These are phyloP conservation scores for Acleris sparsana DNA, from an alignment of 2,888 invertebrate genomes.

Conservation along the genomic window DNA sequence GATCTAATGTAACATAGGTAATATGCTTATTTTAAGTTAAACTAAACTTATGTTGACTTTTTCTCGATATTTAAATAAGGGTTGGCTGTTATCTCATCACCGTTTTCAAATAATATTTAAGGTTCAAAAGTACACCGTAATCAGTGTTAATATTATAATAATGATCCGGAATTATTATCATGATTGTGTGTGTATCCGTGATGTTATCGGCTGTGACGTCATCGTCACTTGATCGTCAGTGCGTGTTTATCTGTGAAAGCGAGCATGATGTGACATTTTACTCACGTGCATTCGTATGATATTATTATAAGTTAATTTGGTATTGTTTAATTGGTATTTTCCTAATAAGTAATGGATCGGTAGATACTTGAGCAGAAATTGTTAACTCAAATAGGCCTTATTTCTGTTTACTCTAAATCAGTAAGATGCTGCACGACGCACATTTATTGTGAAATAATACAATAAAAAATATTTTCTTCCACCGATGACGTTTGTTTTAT, in stretches of 20 bases:
- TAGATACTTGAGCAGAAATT: constrained; percentile 44
- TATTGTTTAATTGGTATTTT: constrained; percentile 3
- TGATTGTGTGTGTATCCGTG: constrained; percentile 8
- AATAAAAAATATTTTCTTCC: constrained; percentile 48
- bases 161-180: constrained; percentile 12
- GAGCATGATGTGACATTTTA: constrained; percentile 24
- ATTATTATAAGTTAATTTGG: constrained; percentile 33
- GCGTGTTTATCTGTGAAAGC: constrained; percentile 3
- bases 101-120: background rate
- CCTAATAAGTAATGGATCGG: background rate
- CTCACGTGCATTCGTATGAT: constrained; percentile 30
- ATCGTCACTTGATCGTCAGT: constrained; percentile 3
- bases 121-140: constrained; percentile 16
- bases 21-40: constrained; percentile 18
- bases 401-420: constrained; percentile 3
- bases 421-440: constrained; percentile 15
- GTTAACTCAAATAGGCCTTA: constrained; percentile 35
- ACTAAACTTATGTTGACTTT: constrained; percentile 31
- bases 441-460: constrained; percentile 19
- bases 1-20: constrained; percentile 9
- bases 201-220: constrained; percentile 11
- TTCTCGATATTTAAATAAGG: constrained; percentile 8
- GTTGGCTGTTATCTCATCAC: constrained; percentile 3
- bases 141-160: constrained; percentile 2
- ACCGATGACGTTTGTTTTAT: constrained; percentile 42